These are phyloP conservation scores for Daktulosphaira vitifoliae DNA, from an alignment of 1,140 invertebrate species.

Conservation along the genomic window DNA sequence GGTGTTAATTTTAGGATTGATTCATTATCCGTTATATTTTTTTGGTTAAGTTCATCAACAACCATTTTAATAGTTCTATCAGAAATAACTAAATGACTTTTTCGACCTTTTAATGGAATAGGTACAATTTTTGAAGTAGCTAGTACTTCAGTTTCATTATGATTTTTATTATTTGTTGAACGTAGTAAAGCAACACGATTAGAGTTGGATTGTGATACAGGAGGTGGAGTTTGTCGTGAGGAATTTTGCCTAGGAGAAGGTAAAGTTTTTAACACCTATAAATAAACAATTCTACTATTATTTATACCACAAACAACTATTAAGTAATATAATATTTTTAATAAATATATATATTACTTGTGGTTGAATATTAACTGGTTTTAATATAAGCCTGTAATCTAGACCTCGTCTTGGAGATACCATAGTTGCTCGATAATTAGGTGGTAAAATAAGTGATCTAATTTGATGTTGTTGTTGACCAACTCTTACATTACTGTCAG, in stretches of 20 bases:
- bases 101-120: slow-evolving; percentile 1
- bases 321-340: background rate
- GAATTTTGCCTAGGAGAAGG: background rate
- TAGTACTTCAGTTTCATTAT: background rate
- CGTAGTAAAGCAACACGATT: background rate
- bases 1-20: background rate
- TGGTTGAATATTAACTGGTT: slow-evolving; percentile 12
- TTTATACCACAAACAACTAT: background rate
- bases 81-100: background rate
- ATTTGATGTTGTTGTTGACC: background rate
- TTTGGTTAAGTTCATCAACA: slow-evolving; percentile 18
- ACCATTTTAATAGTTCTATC: background rate
- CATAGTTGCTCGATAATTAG: slow-evolving; percentile 6
- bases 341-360: background rate
- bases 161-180: background rate
- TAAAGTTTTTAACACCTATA: slow-evolving; percentile 11
- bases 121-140: background rate
- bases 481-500: background rate
- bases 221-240: background rate
- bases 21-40: background rate
- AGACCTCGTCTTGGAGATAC: background rate
- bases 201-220: background rate
- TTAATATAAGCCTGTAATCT: slow-evolving; percentile 19
- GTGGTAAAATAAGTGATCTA: slow-evolving; percentile 16
- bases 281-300: background rate